These are phyloP conservation scores for Acrocephalus scirpaceus DNA, from an alignment of 2,797 vertebrate species.

Conservation along the genomic window DNA sequence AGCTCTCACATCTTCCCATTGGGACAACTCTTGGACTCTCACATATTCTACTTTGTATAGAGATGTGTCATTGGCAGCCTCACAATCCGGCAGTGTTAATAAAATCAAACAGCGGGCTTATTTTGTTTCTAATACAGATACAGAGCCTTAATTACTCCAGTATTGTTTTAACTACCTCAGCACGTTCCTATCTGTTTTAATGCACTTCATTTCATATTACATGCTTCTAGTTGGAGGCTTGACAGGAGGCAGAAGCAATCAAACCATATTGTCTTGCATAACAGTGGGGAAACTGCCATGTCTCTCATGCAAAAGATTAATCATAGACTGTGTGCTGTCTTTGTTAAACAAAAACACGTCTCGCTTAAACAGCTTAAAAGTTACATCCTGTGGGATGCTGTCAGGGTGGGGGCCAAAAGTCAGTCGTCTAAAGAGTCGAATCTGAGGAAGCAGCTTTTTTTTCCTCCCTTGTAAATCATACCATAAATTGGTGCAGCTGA, in stretches of 20 bases:
- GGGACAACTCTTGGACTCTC: neutral
- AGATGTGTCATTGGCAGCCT: neutral
- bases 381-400: conserved; percentile 12
- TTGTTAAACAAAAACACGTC: conserved; percentile 35
- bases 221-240: conserved; percentile 42
- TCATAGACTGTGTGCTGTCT: conserved; percentile 44
- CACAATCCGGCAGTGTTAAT: conserved; percentile 43
- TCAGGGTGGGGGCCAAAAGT: neutral
- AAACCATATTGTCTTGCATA: conserved; percentile 70
- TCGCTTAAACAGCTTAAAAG: conserved; percentile 35
- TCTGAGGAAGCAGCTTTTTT: conserved; percentile 31
- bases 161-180: conserved; percentile 56
- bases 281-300: conserved; percentile 20
- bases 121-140: conserved; percentile 37
- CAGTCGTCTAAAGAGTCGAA: conserved; percentile 48
- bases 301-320: conserved; percentile 67
- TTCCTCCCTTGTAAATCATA: neutral
- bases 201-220: conserved; percentile 56
- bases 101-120: conserved; percentile 23
- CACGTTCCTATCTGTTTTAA: conserved; percentile 29
- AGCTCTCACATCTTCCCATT: neutral
- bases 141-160: conserved; percentile 57
- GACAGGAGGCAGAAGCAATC: conserved; percentile 71
- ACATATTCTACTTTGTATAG: neutral
- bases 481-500: conserved; percentile 31